Percentiles rank a stretch among this genome's conserved stretches.
These are phyloP conservation scores for Riparia riparia DNA, from an alignment of 2,113 vertebrate species.

Conservation along the genomic window DNA sequence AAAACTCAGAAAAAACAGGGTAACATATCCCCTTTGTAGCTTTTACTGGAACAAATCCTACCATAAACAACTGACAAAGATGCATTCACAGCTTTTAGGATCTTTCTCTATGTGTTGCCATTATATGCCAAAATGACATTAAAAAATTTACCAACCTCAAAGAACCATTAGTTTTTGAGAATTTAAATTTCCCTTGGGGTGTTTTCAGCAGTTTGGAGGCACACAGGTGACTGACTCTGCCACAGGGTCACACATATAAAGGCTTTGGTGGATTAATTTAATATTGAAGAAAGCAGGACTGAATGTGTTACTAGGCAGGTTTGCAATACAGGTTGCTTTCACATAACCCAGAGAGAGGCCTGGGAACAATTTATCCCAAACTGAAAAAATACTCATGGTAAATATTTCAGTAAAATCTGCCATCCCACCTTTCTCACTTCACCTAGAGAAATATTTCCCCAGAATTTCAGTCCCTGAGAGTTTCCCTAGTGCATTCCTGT, in stretches of 20 bases:
- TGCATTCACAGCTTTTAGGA: rapidly evolving
- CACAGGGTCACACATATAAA: background rate
- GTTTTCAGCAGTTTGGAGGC: background rate
- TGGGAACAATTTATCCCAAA: background rate
- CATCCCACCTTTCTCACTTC: background rate
- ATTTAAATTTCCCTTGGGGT: background rate
- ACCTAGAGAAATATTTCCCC: background rate
- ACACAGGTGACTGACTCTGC: background rate
- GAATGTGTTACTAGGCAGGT: background rate
- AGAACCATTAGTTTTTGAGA: background rate
- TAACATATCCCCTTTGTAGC: background rate
- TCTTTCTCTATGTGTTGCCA: background rate
- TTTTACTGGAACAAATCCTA: background rate
- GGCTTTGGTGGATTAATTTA: background rate
- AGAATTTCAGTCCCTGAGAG: background rate
- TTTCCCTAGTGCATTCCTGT: background rate
- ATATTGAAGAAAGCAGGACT: background rate
- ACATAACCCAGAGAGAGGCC: background rate
- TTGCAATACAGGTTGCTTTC: background rate
- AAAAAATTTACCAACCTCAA: background rate
- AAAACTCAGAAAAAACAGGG: too few relatives aligned
- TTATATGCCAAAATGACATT: background rate
- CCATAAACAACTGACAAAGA: background rate
- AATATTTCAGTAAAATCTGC: background rate
- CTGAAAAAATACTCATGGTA: rapidly evolving